Percentiles rank a stretch among this genome's conserved stretches.
Conservation (phyloP, 2,113 vertebrate species). For the Mellivora capensis region DNA sequence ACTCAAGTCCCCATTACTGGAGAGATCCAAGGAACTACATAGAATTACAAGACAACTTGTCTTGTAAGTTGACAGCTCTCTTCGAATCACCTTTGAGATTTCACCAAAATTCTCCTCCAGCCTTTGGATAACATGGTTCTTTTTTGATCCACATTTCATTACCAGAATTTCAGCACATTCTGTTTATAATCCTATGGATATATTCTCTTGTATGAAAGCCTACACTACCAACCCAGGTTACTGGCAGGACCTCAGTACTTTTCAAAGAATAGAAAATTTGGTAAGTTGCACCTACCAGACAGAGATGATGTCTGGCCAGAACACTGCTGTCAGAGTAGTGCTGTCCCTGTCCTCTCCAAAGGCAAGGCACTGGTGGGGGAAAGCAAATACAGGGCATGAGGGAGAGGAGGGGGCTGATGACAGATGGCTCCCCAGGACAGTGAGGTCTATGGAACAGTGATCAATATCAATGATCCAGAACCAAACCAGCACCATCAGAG, state of each 20-base stretch:
- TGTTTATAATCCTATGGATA: neutral
- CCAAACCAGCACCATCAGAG: neutral
- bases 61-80: no score
- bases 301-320: neutral
- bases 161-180: neutral
- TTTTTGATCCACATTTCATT: no score
- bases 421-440: neutral
- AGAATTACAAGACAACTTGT: neutral
- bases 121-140: neutral
- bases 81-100: neutral
- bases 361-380: neutral
- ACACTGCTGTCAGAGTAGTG: neutral
- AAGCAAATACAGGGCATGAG: neutral
- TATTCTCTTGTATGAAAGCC: neutral
- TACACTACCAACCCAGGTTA: neutral
- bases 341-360: neutral
- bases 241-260: neutral
- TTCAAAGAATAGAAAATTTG: neutral
- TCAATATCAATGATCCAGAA: neutral
- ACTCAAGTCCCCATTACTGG: neutral
- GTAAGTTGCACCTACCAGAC: neutral
- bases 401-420: neutral
- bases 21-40: neutral
- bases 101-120: neutral
- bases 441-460: rapidly evolving